Evolutionary conservation across 2,797 vertebrate genomes (phyloP).

Genomic region (Muscicapa comitata): DNA sequence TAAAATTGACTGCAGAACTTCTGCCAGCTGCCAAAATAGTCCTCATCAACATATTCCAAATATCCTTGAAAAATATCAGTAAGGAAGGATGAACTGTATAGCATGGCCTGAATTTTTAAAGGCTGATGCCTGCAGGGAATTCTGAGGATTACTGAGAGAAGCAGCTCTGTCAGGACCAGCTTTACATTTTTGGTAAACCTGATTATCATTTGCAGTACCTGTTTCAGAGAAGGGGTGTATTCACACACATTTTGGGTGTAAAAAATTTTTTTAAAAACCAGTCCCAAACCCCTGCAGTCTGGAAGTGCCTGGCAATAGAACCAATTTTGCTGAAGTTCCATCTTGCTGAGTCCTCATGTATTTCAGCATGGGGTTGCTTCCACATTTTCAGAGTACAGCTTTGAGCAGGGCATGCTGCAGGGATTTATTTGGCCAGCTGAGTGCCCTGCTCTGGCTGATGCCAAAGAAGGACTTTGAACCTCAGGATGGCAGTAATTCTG

Average conservation of each 20-base stretch:
- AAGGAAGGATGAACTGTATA: not conserved
- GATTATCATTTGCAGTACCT: not conserved
- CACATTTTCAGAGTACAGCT: not conserved
- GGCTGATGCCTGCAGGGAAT: not conserved
- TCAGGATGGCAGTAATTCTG: not conserved
- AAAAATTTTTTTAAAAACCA: not conserved
- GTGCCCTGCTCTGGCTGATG: not conserved
- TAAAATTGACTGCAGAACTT: not conserved
- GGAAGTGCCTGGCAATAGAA: not conserved
- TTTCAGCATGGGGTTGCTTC: not conserved
- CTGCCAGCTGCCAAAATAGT: not conserved
- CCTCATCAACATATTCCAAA: not conserved
- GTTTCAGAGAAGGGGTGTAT: not conserved
- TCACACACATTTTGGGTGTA: not conserved
- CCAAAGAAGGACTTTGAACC: not conserved
- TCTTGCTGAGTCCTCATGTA: not conserved
- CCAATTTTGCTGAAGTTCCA: not conserved
- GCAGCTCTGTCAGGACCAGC: not conserved
- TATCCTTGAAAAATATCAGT: not conserved
- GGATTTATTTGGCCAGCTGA: not conserved
- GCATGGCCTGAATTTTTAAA: not conserved
- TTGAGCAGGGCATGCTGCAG: not conserved
- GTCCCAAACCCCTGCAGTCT: not conserved
- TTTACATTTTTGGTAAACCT: not conserved
- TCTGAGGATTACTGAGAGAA: not conserved